Conservation (phyloP, 2,888 invertebrate genomes). For the Salpingus planirostris region DNA sequence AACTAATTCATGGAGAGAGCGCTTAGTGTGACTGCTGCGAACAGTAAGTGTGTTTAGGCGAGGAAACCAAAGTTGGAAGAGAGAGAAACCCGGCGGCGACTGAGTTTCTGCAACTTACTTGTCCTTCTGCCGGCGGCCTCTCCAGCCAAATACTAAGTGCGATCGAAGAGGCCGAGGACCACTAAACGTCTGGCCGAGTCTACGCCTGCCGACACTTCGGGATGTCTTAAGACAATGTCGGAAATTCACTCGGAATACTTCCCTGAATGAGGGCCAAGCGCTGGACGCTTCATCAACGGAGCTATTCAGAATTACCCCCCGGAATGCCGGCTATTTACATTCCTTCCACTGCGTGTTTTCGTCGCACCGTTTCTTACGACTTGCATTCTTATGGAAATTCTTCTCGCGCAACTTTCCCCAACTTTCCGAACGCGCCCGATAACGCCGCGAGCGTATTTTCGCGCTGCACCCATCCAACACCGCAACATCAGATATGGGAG, state of each 20-base stretch:
- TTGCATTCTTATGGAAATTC: constrained; percentile 12
- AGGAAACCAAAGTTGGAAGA: constrained; percentile 14
- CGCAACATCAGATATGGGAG: no score
- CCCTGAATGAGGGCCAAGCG: constrained; percentile 30
- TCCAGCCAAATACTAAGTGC: constrained; percentile 22
- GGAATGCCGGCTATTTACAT: constrained; percentile 35
- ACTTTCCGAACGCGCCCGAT: no score
- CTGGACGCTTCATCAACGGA: constrained; percentile 41
- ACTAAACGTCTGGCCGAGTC: constrained; percentile 20
- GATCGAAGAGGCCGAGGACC: constrained; percentile 14
- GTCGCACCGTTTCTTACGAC: constrained; percentile 9
- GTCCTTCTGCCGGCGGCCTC: constrained; percentile 21
- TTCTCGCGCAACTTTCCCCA: constrained; percentile 1
- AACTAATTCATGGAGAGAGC: constrained; percentile 22
- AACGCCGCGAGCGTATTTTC: no score
- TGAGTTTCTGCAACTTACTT: constrained; percentile 30
- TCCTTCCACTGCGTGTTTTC: constrained; percentile 19
- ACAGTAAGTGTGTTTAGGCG: constrained; percentile 15
- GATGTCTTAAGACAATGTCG: constrained; percentile 26
- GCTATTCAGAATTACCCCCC: constrained; percentile 39
- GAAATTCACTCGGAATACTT: constrained; percentile 33
- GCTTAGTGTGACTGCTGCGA: constrained; percentile 18
- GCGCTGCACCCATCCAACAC: no score
- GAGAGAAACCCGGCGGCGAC: constrained; percentile 27
- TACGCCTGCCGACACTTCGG: constrained; percentile 22